These are phyloP conservation scores for Acleris emargana DNA, from an alignment of 2,888 invertebrate species.

Conservation along the genomic window DNA sequence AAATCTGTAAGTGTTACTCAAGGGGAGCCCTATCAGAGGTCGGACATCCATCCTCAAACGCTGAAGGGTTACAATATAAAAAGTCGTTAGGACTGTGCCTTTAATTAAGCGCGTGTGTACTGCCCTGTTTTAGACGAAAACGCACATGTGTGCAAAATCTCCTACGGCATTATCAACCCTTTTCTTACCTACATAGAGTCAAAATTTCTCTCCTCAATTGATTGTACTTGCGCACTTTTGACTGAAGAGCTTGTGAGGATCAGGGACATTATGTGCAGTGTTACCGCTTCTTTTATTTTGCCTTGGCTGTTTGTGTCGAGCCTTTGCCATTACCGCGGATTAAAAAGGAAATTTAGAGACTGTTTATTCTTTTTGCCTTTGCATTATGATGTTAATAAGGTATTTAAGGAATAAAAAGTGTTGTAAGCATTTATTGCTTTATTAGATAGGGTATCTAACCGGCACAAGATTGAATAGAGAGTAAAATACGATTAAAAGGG, in stretches of 20 bases:
- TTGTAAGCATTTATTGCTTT: no score
- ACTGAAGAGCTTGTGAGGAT: no score
- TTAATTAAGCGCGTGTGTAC: conserved; percentile 31
- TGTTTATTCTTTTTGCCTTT: not conserved
- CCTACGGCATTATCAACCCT: no score
- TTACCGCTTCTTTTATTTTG: conserved; percentile 14
- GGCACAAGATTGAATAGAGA: no score
- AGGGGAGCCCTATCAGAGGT: not conserved
- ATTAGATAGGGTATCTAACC: no score
- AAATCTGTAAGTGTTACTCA: not conserved
- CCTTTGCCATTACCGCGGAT: conserved; percentile 5
- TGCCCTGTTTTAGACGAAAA: not conserved
- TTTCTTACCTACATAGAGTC: no score
- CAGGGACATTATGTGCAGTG: conserved; percentile 10
- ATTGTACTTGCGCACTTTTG: no score
- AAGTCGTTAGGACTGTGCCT: conserved; percentile 19
- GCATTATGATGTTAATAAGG: no score
- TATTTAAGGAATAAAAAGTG: no score
- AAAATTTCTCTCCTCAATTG: no score
- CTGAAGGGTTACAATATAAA: conserved; percentile 33
- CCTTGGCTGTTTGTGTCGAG: conserved; percentile 9
- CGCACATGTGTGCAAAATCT: no score
- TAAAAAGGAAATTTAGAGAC: conserved; percentile 1
- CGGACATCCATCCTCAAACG: conserved; percentile 2
- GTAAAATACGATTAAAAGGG: no score